phyloP scores from a whole-genome alignment of 1,140 invertebrate species.

The Aphidius gifuensis region DNA sequence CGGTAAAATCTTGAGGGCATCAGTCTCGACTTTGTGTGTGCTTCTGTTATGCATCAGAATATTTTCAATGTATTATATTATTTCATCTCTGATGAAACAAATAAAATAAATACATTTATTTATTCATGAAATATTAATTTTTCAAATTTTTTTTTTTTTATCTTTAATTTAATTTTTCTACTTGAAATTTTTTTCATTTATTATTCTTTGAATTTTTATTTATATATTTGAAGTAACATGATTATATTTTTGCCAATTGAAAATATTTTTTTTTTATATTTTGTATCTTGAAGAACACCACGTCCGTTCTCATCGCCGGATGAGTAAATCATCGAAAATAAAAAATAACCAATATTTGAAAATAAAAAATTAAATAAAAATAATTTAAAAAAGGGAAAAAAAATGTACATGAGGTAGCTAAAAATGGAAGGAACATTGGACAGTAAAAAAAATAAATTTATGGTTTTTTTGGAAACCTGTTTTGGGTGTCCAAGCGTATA shows the following conservation, averaged over 20 bases:
- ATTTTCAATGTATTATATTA: background rate
- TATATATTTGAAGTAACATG: too few relatives aligned
- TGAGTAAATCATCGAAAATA: too few relatives aligned
- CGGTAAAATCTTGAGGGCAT: slow-evolving; percentile 17
- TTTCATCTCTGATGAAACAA: background rate
- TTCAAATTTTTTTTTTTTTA: too few relatives aligned
- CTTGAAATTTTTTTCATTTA: too few relatives aligned
- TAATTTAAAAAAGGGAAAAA: slow-evolving; percentile 16
- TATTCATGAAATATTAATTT: too few relatives aligned
- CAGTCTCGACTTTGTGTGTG: slow-evolving; percentile 17
- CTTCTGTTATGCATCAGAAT: slow-evolving; percentile 4
- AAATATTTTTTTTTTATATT: too few relatives aligned
- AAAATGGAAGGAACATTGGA: slow-evolving; percentile 6
- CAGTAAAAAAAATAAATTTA: slow-evolving; percentile 15
- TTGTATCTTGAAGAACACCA: too few relatives aligned
- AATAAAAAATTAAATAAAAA: background rate
- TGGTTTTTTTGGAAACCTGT: slow-evolving; percentile 44
- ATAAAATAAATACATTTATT: too few relatives aligned
- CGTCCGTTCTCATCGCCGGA: too few relatives aligned
- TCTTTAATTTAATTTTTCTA: too few relatives aligned
- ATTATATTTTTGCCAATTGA: too few relatives aligned
- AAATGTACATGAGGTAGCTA: slow-evolving; percentile 14
- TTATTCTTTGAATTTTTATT: too few relatives aligned
- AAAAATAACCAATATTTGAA: background rate
- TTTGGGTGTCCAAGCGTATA: slow-evolving; percentile 29